Base-by-base conservation (phyloP, 2,888 invertebrate species). In the Acronicta psi region DNA sequence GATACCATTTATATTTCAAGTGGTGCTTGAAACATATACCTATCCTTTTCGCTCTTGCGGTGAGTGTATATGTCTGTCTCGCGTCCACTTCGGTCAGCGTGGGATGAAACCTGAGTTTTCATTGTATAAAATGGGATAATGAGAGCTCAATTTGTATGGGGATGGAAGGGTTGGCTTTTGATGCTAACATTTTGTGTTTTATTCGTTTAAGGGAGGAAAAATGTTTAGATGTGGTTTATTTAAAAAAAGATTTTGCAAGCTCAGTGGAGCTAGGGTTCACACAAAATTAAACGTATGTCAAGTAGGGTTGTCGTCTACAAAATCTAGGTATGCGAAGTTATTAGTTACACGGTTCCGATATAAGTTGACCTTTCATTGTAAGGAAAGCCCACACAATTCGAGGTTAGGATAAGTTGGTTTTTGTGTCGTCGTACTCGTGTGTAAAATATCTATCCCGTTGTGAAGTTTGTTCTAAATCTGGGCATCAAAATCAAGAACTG, bases 1-100 rank as follows among this genome's bases (percentile, higher is more conserved):
- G 92, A 91, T 92, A 93, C 92, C 92, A 89, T 93, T 92, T 92
- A 91, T 88, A 87, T 87, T 87, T 92, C 75, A 83, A 93, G 93
- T 88, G 86, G 77, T 83, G 80, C 90, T 91, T 80, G 69, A 75
- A 66, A 71, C 61, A 61, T 84, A 82, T 76, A 75, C 51, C 83
- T 68, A 49, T 88, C 89, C 76, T 83, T 54, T 73, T 91, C 75
- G 49, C 80, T 67, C 86, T 59, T 54, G 43, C 31, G 9, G n/a
- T 38, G 17, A 29, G 29, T 51, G 47, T 57, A 64, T 80, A 84
- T 80, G 55, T 72, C 75, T 69, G 50, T 85, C 83, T 82, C 87
- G 67, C 69, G 84, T 86, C 86, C 87, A 85, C 86, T 86, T 60
- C 67, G 86, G 88, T 86, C 88, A 86, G 84, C 73, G 61, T 67